Evolutionary conservation across 1,140 invertebrate genomes (phyloP).

Genomic region (Prorops nasuta): DNA sequence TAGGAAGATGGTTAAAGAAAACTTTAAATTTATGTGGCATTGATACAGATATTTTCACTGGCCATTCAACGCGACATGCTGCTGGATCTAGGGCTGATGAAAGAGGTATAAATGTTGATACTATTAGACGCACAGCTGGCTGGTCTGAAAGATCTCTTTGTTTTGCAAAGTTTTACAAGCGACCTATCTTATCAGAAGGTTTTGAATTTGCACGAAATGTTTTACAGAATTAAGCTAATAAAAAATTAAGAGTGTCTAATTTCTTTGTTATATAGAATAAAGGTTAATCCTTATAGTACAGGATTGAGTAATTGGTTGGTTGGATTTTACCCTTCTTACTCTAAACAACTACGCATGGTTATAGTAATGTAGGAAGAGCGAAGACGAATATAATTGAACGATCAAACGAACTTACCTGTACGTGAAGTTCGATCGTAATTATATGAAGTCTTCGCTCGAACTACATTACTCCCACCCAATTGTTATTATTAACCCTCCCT

Average conservation of each 20-base stretch:
- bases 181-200: conserved; percentile 9
- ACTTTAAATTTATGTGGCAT: conserved; percentile 12
- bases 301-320: neutral
- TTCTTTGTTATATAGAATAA: neutral
- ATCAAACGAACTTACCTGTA: neutral
- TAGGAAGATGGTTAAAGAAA: conserved; percentile 18
- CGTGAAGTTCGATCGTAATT: neutral
- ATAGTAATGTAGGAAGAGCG: neutral
- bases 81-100: conserved; percentile 20
- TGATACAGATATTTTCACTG: conserved; percentile 18
- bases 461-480: too few species aligned
- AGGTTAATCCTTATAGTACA: neutral
- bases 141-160: conserved; percentile 18
- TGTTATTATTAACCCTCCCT: neutral
- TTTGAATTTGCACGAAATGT: too few species aligned
- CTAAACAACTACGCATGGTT: neutral
- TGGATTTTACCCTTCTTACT: neutral
- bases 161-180: conserved; percentile 22
- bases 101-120: conserved; percentile 18
- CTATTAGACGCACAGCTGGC: conserved; percentile 16
- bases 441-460: neutral
- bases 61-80: conserved; percentile 24
- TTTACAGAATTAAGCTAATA: neutral
- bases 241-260: neutral
- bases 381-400: neutral